phyloP scores from a whole-genome alignment of 2,113 vertebrate genomes.

The Pelobates fuscus region DNA sequence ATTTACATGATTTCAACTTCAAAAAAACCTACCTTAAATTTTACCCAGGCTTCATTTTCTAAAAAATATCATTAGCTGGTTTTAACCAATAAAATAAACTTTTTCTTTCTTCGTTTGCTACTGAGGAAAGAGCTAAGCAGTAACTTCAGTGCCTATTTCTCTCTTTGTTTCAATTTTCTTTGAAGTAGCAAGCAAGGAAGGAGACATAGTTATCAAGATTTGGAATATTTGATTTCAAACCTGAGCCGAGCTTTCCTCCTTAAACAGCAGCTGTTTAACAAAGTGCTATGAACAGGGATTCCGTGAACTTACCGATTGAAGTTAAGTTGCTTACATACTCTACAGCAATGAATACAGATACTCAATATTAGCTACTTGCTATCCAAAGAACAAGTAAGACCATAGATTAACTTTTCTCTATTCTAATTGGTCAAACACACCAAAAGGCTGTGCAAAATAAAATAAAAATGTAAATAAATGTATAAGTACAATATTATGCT shows the following conservation, averaged over 20 bases:
- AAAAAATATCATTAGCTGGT: neutral
- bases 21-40: neutral
- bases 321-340: too few relatives aligned
- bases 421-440: too few relatives aligned
- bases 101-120: neutral
- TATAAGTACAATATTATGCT: too few relatives aligned
- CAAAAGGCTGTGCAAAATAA: too few relatives aligned
- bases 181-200: conserved; percentile 20
- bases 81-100: neutral
- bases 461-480: too few relatives aligned
- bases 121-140: conserved; percentile 1
- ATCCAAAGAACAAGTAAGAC: too few relatives aligned
- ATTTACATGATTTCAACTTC: neutral
- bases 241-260: conserved; percentile 29
- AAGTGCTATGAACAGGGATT: neutral
- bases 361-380: too few relatives aligned
- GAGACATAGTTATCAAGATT: conserved; percentile 36
- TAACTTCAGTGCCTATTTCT: conserved; percentile 19
- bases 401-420: too few relatives aligned
- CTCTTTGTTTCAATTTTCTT: conserved; percentile 27
- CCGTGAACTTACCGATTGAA: neutral
- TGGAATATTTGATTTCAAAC: conserved; percentile 49
- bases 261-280: conserved; percentile 29
- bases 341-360: too few relatives aligned
- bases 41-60: neutral